Conservation (phyloP, 1,140 invertebrate genomes). For the Drosophila mauritiana region DNA sequence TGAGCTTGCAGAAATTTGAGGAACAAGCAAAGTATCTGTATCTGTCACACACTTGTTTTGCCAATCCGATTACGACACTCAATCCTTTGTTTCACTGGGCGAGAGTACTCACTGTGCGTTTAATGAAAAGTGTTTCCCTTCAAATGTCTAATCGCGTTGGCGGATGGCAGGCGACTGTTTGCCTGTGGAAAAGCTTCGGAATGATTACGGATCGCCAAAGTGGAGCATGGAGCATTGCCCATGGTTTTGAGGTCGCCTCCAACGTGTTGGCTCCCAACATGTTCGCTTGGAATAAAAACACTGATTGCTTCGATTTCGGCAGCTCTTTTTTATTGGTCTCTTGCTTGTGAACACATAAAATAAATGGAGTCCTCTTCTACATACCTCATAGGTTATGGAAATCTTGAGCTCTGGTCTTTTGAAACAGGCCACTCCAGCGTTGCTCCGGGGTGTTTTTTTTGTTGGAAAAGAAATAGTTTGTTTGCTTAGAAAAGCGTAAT, state of each 20-base stretch:
- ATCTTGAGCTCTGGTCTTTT: neutral
- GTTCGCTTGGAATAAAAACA: constrained; percentile 49
- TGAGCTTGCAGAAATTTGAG: constrained; percentile 41
- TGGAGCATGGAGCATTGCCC: constrained; percentile 22
- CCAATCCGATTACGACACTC: neutral
- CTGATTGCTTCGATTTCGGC: constrained; percentile 8
- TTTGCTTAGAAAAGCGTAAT: constrained; percentile 44
- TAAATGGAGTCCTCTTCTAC: too few relatives aligned
- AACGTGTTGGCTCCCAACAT: constrained; percentile 61
- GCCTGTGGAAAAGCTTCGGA: constrained; percentile 18
- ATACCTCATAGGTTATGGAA: too few relatives aligned
- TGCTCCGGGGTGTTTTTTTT: constrained; percentile 25
- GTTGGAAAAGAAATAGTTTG: constrained; percentile 54
- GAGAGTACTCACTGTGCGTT: constrained; percentile 50
- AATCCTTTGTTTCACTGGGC: constrained; percentile 12
- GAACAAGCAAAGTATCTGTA: constrained; percentile 6
- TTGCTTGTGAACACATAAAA: neutral
- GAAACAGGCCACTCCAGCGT: constrained; percentile 4
- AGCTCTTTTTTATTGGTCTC: constrained; percentile 5
- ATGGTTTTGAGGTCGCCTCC: constrained; percentile 3
- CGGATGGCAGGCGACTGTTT: constrained; percentile 49
- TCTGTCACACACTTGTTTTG: constrained; percentile 10
- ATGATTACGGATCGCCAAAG: constrained; percentile 49
- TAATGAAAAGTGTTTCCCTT: constrained; percentile 9
- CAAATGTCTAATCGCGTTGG: constrained; percentile 51